Evolutionary conservation across 2,113 vertebrate species (phyloP).

Genomic region (Eubucco bourcierii): DNA sequence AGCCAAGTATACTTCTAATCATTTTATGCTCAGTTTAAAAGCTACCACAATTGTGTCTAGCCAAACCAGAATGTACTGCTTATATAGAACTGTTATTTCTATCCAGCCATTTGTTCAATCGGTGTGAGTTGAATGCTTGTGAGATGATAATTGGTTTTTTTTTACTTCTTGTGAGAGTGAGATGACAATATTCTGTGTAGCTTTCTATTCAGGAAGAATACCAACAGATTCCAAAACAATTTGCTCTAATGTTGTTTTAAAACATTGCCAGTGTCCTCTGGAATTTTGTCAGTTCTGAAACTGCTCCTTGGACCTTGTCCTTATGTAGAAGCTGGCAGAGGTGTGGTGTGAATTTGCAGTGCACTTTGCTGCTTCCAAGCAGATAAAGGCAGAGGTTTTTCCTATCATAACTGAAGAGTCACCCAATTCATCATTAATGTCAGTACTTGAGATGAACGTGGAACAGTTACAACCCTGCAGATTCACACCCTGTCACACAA

Average conservation of each 20-base stretch:
- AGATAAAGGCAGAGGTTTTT: not conserved
- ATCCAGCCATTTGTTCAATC: conserved; percentile 40
- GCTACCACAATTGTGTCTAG: conserved; percentile 1
- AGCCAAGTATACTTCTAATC: conserved; percentile 6
- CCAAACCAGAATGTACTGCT: conserved; percentile 37
- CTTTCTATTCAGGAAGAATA: conserved; percentile 60
- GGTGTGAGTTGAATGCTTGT: not conserved
- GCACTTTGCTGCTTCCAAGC: not conserved
- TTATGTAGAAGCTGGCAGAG: not conserved
- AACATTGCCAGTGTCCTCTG: conserved; percentile 43
- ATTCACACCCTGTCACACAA: not conserved
- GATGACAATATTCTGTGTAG: conserved; percentile 15
- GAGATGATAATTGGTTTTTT: conserved; percentile 35
- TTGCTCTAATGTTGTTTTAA: conserved; percentile 64
- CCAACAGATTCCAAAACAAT: conserved; percentile 38
- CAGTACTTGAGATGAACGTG: not conserved
- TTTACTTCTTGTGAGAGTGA: conserved; percentile 53
- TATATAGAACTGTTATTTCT: conserved; percentile 35
- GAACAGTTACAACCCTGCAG: not conserved
- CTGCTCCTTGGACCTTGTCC: not conserved
- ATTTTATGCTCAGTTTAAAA: conserved; percentile 8
- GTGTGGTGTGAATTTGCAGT: not conserved
- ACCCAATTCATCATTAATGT: not conserved
- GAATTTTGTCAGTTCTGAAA: conserved; percentile 6
- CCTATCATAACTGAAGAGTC: not conserved